Base-by-base conservation (phyloP, 2,888 invertebrate species). In the Fissipunctia ypsillon region DNA sequence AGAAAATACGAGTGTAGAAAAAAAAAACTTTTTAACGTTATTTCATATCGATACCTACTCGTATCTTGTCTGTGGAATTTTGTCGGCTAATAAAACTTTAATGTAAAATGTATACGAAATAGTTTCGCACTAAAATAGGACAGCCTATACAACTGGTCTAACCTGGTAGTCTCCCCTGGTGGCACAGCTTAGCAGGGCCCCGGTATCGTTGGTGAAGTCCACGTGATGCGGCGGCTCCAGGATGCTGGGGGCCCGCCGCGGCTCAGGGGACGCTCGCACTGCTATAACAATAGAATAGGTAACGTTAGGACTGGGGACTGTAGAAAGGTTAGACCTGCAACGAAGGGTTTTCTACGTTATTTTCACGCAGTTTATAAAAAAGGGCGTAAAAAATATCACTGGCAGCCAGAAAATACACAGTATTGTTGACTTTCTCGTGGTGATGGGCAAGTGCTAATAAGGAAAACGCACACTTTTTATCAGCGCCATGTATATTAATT, bases 151-250 rank as follows among this genome's bases (percentile, higher is more conserved):
- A 31, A 31, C 3, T 16, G n/a, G 31, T 7, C 65, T 72, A 88
- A 97, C 97, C 96, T 97, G 97, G 79, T 98, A 98, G 65, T 97
- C 96, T 72, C 98, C 98, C 89, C 97, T 97, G 22, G 97, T 97
- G 63, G 97, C 96, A 89, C 98, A 98, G 92, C 97, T 97, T 86
- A 98, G 97, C 73, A 97, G 96, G 56, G 97, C 97, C 19, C 98
- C 98, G 0, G 98, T 97, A 91, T 97, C 97, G 94, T 98, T 98
- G 88, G 97, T 97, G 95, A 98, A 98, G 93, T 98, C 98, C 76
- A 98, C 97, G 91, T 97, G 97, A 90, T 97, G 97, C 41, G 97
- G 97, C 7, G 98, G 98, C 91, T 98, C 98, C 87, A 97, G 94
- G 93, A 98, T 97, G 87, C 96, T 79, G 14, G 91, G 96, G 76